Base-by-base conservation (phyloP, 1,140 invertebrate genomes). In the Musca domestica region DNA sequence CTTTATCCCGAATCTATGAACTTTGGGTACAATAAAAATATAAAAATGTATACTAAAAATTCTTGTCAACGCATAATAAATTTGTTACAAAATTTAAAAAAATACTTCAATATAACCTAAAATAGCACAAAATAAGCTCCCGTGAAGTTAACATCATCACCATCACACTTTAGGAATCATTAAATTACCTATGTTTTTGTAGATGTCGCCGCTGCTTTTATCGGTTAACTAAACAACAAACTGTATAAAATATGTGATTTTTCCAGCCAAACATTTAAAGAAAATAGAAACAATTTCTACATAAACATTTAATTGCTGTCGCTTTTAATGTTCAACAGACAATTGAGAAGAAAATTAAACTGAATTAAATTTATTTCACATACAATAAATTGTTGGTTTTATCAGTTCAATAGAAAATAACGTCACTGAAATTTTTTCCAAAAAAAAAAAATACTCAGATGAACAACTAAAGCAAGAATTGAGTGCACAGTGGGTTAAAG, bases 371-470 rank as follows among this genome's bases (percentile, higher is more conserved):
- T 61, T 61, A 61, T 61, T 61, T 61, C 56, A 20, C 27, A 61
- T 61, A 34, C 27, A 14, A 41, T 61, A 27, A 61, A 61, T 61
- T 61, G 30, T 61, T 51, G 1, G 2, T 51, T 61, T 61, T 61
- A 61, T 61, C 56, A 41, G 56, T 61, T 61, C 56, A 61, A 61
- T 61, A 61, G 25, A 61, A 61, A 34, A 41, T 61, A 61, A 61
- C 30, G 56, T 41, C 27, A 61, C 56, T 61, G 34, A 61, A 61
- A 34, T 58, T n/a, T n/a, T n/a, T n/a, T n/a, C n/a, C n/a, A 58
- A 22, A 58, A 30, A 4, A 14, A 23, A 61, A 27, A 41, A 12
- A 61, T 30, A 12, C 12, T 34, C 10, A 61, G 3, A 56, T 25
- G 15, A 3, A 56, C 52, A 56, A 12, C 34, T 2, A 34, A 27